Evolutionary conservation across 2,113 vertebrate genomes (phyloP), one percentile per base, ranked within the genome.

Genomic region (Cebus imitator): DNA sequence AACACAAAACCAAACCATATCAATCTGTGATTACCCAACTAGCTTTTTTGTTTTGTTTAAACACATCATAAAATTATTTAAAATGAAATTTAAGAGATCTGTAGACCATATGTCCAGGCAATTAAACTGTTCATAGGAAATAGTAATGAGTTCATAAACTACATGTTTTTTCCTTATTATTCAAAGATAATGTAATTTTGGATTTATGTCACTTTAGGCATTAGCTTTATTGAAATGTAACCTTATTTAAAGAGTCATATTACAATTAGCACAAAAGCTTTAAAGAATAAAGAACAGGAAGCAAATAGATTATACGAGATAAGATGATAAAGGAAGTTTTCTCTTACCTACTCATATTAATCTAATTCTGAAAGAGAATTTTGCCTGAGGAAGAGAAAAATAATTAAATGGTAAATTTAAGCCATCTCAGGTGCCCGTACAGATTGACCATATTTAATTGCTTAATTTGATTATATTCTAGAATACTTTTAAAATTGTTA

Each of bases 401-500:
- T 92, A 97, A 97, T 92, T 95, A 13, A 93, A 45, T 6, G 84
- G 16, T 11, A 96, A 58, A 90, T 97, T 95, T 98, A 81, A 97
- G 90, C 21, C 92, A 76, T 68, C 76, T 32, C 64, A 11, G 90
- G 61, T 92, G 92, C 83, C 16, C 43, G 18, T 43, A 76, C 1
- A 90, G 37, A 83, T 72, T 88, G 64, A 97, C 92, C 43, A 96
- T 37, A 70, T 52, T 96, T 97, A 97, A 96, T 96, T 81, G 81
- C 18, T 97, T 97, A 84, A 97, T 96, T 97, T 93, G 4, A 95
- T 97, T 97, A 94, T 96, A 96, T 98, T 97, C 81, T 90, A 82
- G 96, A 98, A 97, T 72, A 94, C 18, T 96, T 96, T 94, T 58
- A 92, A 64, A 97, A 98, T 97, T 96, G 96, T 94, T 97, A 97